phyloP scores from a whole-genome alignment of 2,888 invertebrate species.

The Conistra vaccinii region DNA sequence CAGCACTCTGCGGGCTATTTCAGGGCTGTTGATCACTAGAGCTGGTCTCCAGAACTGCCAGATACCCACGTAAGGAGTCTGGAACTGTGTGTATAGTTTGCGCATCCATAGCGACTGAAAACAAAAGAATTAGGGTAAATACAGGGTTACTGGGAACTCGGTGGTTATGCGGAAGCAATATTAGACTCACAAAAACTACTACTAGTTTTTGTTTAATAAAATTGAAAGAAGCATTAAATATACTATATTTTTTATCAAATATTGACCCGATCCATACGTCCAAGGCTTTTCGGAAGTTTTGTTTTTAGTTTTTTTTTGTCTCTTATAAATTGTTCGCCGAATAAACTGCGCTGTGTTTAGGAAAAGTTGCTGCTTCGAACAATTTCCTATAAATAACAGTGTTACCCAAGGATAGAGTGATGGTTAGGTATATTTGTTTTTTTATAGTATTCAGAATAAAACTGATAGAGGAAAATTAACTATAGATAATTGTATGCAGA shows the following conservation, averaged over 20 bases:
- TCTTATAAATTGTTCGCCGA: neutral
- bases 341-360: neutral
- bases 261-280: neutral
- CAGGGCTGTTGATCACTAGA: slow-evolving; percentile 77
- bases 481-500: neutral
- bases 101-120: slow-evolving; percentile 77
- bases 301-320: neutral
- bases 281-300: neutral
- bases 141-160: neutral
- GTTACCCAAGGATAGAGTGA: neutral
- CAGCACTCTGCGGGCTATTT: slow-evolving; percentile 76
- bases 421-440: neutral
- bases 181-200: neutral
- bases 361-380: neutral
- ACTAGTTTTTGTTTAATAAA: neutral
- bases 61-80: slow-evolving; percentile 77
- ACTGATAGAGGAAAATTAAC: neutral
- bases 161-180: slow-evolving; percentile 23
- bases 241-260: neutral
- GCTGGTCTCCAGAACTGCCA: slow-evolving; percentile 82
- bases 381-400: neutral
- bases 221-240: neutral
- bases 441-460: neutral
- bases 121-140: slow-evolving; percentile 29
- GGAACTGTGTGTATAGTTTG: slow-evolving; percentile 69